Evolutionary conservation across 2,113 vertebrate species (phyloP).

Genomic region (Pterocles burchelli): DNA sequence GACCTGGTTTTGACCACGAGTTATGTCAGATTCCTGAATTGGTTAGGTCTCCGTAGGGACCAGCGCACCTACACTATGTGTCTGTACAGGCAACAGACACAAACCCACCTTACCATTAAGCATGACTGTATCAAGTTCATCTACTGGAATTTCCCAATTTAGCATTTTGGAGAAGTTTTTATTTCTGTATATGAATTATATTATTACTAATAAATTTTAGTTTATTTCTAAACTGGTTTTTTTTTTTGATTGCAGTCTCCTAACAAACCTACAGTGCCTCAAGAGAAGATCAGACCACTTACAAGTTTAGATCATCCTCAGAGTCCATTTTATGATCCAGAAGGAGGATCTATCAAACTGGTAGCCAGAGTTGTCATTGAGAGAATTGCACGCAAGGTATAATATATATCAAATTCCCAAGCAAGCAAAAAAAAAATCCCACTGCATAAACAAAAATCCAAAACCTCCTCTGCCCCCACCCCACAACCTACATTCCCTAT

Average conservation of each 20-base stretch:
- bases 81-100: not conserved
- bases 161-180: not conserved
- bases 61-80: not conserved
- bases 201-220: not conserved
- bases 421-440: not conserved
- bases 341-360: constrained; percentile 93
- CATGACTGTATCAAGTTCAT: not conserved
- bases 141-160: not conserved
- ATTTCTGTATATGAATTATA: not conserved
- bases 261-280: constrained; percentile 88
- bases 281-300: constrained; percentile 95
- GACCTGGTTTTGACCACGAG: not conserved
- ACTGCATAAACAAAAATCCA: not conserved
- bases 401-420: not conserved
- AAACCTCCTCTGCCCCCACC: not conserved
- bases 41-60: not conserved
- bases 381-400: constrained; percentile 96
- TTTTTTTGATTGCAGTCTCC: constrained; percentile 81
- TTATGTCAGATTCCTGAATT: not conserved
- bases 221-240: not conserved
- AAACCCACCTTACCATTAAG: not conserved
- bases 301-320: constrained; percentile 97
- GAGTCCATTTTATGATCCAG: constrained; percentile 98
- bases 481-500: not conserved
- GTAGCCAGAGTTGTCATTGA: constrained; percentile 94